phyloP scores from a whole-genome alignment of 1,140 invertebrate genomes.

The Drosophila nikananu region DNA sequence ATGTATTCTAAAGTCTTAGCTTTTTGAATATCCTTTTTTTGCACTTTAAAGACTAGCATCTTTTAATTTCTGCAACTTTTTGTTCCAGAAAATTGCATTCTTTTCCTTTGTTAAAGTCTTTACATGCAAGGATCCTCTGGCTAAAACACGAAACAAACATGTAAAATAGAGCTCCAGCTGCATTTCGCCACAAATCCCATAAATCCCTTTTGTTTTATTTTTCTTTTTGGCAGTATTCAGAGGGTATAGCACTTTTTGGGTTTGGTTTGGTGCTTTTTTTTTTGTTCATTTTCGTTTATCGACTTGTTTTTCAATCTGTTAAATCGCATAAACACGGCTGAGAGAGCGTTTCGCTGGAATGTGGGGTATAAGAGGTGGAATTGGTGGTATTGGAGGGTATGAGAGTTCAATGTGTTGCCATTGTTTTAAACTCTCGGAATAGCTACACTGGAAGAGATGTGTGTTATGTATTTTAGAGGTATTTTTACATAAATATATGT shows the following conservation, averaged over 20 bases:
- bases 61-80: background rate
- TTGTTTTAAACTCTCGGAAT: conserved; percentile 28
- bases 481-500: no score
- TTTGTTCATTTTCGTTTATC: conserved; percentile 42
- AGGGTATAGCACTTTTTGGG: background rate
- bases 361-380: background rate
- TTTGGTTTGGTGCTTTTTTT: conserved; percentile 9
- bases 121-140: background rate
- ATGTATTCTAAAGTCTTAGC: background rate
- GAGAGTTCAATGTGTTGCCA: background rate
- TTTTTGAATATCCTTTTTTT: no score
- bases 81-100: background rate
- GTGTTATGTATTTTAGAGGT: background rate
- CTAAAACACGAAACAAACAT: conserved; percentile 4
- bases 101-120: background rate
- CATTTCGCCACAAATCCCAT: conserved; percentile 20
- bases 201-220: conserved; percentile 30
- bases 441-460: background rate
- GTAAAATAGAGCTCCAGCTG: conserved; percentile 21
- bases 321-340: conserved; percentile 44
- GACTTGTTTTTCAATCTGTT: conserved; percentile 63
- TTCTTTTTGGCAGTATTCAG: background rate
- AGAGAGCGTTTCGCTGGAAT: conserved; percentile 12
- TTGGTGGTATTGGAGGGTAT: background rate
- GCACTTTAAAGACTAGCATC: background rate